Base-by-base conservation (phyloP, 2,113 vertebrate species). In the Cyprinodon brontotheroides region DNA sequence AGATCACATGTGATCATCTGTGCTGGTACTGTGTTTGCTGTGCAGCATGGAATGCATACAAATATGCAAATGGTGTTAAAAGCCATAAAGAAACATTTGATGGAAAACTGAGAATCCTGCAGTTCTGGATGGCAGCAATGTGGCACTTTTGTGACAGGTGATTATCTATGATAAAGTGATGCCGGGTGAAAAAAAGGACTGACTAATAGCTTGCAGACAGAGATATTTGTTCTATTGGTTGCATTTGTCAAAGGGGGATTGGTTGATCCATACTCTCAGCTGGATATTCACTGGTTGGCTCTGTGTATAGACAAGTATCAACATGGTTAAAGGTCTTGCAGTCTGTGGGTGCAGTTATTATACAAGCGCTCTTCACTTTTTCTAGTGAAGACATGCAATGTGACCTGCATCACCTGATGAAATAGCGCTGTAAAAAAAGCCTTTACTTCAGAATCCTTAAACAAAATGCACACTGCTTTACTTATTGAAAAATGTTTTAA, bases 51-150 rank as follows among this genome's bases (percentile, higher is more conserved):
- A 80, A 88, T 89, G 92, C 92, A 93, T 94, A 89, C 90, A 88
- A 93, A 94, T 93, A 94, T 94, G 93, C 92, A 94, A 92, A 94
- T 93, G 11, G 47, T 7, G 74, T 43, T 86, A 77, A 81, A 92
- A 89, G 89, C 90, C 84, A 91, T 92, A 92, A 93, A 93, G 91
- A 91, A 89, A 82, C 80, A 81, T 91, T 90, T 72, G 29, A 29
- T 29, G 29, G 29, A 75, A 85, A 88, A 79, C 81, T 36, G 68
- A 82, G 85, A 84, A 66, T 22, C 29, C 79, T 50, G 69, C 81
- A 67, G 83, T 61, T 77, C 80, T 76, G 64, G 80, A 87, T 68
- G 70, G 71, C 43, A 63, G 75, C 7, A 5, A 79, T 75, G 63
- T 4, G 22, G 53, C 10, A 77, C 61, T 61, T 36, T 41, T 79